Conservation (phyloP, 2,888 invertebrate genomes). For the Blera fallax region DNA sequence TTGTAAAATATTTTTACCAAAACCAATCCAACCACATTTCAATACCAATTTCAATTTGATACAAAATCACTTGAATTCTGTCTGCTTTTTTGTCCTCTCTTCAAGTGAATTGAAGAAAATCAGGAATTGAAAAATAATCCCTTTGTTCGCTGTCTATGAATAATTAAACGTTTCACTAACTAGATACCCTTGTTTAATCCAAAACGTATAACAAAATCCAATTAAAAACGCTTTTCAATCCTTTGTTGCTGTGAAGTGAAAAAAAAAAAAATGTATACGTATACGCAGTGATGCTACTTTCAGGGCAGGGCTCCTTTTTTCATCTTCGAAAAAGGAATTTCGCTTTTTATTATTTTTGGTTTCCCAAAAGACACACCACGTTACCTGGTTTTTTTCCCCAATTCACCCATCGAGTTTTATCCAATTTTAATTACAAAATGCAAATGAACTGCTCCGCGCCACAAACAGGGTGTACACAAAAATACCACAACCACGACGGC, state of each 20-base stretch:
- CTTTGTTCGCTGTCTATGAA: constrained; percentile 5
- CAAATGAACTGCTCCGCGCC: constrained; percentile 35
- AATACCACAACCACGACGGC: background rate
- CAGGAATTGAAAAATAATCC: background rate
- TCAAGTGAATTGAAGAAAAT: background rate
- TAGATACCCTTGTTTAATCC: background rate
- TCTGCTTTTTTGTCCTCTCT: background rate
- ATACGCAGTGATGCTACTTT: background rate
- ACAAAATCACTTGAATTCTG: background rate
- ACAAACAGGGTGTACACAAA: background rate
- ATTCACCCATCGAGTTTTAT: constrained; percentile 19
- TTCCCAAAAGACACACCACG: background rate
- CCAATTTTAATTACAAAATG: constrained; percentile 64
- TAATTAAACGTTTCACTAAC: constrained; percentile 24
- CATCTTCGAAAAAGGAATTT: background rate
- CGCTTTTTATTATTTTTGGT: background rate
- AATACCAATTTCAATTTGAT: background rate
- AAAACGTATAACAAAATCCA: constrained; percentile 27
- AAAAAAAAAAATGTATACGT: constrained; percentile 21
- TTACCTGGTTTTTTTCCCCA: background rate
- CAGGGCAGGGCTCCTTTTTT: background rate
- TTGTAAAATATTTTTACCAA: too few relatives aligned
- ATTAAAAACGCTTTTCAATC: constrained; percentile 24
- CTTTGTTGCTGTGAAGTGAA: background rate
- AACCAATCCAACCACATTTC: too few relatives aligned